phyloP scores from a whole-genome alignment of 2,113 vertebrate species.

The Pogona vitticeps region DNA sequence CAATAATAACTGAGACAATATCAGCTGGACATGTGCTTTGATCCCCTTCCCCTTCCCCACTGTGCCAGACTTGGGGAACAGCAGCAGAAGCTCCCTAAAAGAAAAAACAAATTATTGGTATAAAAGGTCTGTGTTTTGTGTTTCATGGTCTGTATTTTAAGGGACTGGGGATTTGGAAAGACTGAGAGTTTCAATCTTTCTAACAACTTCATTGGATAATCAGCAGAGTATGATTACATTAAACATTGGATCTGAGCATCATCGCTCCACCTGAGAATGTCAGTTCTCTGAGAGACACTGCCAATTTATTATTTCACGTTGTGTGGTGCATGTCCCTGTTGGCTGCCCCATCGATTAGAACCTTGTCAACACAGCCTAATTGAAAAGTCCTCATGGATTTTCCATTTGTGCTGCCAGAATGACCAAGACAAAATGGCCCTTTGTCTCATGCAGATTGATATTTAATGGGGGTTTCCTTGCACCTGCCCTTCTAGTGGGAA shows the following conservation, averaged over 20 bases:
- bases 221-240: accelerated
- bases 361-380: constrained; percentile 6
- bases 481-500: constrained; percentile 9
- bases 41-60: not conserved
- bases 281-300: accelerated
- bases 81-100: not conserved
- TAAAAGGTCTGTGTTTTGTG: not conserved
- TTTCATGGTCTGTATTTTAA: not conserved
- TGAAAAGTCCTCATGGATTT: not conserved
- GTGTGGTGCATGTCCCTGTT: not conserved
- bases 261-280: accelerated
- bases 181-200: accelerated
- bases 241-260: accelerated
- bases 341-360: not conserved
- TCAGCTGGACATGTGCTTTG: not conserved
- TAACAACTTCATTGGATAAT: accelerated
- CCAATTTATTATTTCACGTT: accelerated
- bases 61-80: not conserved
- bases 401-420: not conserved
- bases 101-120: not conserved
- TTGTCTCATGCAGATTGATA: constrained; percentile 21
- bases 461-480: constrained; percentile 21
- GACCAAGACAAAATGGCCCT: not conserved
- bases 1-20: not conserved
- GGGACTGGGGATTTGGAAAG: not conserved